These are phyloP conservation scores for Hydrozoanthus tunicans DNA, from an alignment of 64 coral and sea anemone genomes.

Conservation along the genomic window DNA sequence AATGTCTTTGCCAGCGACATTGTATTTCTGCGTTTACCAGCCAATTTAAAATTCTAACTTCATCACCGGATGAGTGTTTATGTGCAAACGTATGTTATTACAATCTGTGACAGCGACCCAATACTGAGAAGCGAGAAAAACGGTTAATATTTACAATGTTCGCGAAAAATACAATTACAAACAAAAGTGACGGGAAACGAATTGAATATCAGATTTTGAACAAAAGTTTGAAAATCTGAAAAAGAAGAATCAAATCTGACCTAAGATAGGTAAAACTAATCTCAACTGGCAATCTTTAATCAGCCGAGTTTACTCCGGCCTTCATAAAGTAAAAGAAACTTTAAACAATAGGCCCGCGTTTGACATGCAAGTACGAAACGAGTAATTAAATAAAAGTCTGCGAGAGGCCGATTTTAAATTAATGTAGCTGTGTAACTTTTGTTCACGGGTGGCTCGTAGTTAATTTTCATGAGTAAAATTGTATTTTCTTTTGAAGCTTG, in stretches of 20 bases:
- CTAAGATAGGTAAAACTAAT: not conserved
- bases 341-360: slow-evolving; percentile 20
- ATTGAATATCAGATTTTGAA: not conserved
- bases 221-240: not conserved
- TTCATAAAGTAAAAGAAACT: not conserved
- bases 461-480: slow-evolving; percentile 8
- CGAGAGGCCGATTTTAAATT: not conserved
- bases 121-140: slow-evolving; percentile 7
- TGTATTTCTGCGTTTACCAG: not conserved
- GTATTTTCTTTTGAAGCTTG: not conserved
- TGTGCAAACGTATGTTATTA: not conserved
- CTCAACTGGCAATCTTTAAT: not conserved
- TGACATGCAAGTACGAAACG: slow-evolving; percentile 18
- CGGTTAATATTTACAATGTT: slow-evolving; percentile 21
- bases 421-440: not conserved
- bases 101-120: not conserved
- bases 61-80: slow-evolving; percentile 43
- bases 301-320: not conserved
- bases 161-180: not conserved
- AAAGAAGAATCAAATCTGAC: not conserved
- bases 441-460: not conserved
- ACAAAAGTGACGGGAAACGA: slow-evolving; percentile 22
- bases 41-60: slow-evolving; percentile 36
- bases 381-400: slow-evolving; percentile 40
- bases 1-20: not conserved